These are phyloP conservation scores for Smithornis capensis DNA, from an alignment of 2,113 vertebrate species.

Conservation along the genomic window DNA sequence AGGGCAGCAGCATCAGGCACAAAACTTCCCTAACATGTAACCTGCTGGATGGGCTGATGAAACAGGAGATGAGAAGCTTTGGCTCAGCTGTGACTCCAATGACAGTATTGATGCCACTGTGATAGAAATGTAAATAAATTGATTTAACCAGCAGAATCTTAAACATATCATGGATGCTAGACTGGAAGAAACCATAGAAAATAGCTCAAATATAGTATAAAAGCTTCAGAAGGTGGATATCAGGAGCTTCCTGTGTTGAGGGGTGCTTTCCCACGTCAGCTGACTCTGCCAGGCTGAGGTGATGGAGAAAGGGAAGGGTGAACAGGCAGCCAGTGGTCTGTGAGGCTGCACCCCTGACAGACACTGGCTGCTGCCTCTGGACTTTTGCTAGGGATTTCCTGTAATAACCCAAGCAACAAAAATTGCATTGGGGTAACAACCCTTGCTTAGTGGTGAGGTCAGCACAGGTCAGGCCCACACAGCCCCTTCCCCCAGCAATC, in stretches of 20 bases:
- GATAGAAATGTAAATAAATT: background rate
- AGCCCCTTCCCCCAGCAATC: background rate
- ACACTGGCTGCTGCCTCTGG: background rate
- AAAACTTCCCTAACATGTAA: background rate
- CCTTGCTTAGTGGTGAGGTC: rapidly evolving
- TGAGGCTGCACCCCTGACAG: background rate
- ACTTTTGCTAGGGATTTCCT: background rate
- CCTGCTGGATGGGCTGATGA: background rate
- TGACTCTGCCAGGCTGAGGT: background rate
- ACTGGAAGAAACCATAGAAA: background rate
- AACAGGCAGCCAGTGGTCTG: background rate
- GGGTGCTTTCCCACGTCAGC: rapidly evolving
- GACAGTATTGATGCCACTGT: background rate
- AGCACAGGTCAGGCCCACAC: background rate
- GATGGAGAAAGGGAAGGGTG: background rate
- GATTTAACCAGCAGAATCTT: background rate
- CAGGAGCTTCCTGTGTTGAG: background rate
- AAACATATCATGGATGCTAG: background rate
- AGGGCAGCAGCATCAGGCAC: background rate
- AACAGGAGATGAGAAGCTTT: background rate
- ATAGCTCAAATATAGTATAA: background rate
- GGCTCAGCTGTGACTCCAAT: background rate
- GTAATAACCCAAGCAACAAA: background rate
- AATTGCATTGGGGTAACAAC: background rate
- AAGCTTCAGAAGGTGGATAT: background rate